Base-by-base conservation (phyloP, 2,888 invertebrate genomes). In the Octonoba sinensis region DNA sequence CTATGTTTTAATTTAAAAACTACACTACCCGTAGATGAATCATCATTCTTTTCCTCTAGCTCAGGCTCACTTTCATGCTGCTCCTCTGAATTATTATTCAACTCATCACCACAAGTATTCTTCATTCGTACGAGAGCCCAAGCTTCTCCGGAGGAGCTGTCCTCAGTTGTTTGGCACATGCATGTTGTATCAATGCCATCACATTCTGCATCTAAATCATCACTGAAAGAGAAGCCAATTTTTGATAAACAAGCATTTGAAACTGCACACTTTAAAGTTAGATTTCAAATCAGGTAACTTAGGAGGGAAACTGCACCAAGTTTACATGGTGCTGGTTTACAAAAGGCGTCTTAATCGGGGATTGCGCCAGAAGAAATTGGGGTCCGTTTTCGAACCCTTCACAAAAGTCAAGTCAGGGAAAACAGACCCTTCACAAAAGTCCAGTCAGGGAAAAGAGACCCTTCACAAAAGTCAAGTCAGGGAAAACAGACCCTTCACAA, bases 101-200 rank as follows among this genome's bases (percentile, higher is more conserved):
- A 11, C 6, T 22, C 6, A 60, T 72, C 65, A 59, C 76, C 56
- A 16, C 13, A 47, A n/a, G 20, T 22, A 3, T 36, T 56, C 16
- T 71, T 76, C n/a, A 27, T 3, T 74, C 59, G 67, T 13, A 78
- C 18, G 3, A 65, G n/a, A 4, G 46, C 24, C 83, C 83, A 83
- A 22, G 77, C 73, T 11, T 60, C 22, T 27, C 73, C 73, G 56
- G 24, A 49, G 1, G 54, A 70, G 20, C 12, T 36, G 24, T 62
- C 59, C 46, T 73, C 71, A 47, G 76, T 72, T 3, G 74, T 78
- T 24, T 83, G 83, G 22, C 83, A 83, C 20, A 74, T 24, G 36
- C 69, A 78, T n/a, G 59, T 65, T 27, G 83, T 71, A 57, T 83
- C 83, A 24, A 83, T 74, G 51, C 78, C 83, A 51, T 83, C 66